These are phyloP conservation scores for Anniella stebbinsi DNA, from an alignment of 2,797 vertebrate genomes.

Conservation along the genomic window DNA sequence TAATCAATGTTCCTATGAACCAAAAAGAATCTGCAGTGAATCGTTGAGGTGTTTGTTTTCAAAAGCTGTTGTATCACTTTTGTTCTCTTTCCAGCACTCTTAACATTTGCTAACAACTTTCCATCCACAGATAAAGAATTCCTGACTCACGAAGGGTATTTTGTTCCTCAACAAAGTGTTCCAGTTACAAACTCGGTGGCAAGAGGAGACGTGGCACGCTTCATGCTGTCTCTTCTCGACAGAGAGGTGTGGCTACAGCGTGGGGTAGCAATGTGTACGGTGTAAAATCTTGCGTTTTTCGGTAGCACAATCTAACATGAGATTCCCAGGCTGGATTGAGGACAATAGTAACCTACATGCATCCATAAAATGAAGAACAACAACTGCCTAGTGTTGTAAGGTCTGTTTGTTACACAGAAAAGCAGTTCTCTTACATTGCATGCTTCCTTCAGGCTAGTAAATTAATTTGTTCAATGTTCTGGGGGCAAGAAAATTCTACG, in stretches of 20 bases:
- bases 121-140: constrained; percentile 79
- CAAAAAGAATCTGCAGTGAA: neutral
- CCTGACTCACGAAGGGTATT: constrained; percentile 81
- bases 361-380: neutral
- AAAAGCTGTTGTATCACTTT: neutral
- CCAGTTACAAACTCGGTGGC: constrained; percentile 67
- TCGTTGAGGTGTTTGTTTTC: neutral
- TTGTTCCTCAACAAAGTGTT: constrained; percentile 74
- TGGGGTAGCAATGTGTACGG: constrained; percentile 74
- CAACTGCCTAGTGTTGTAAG: neutral
- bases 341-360: neutral
- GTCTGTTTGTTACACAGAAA: neutral
- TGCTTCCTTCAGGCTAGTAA: neutral
- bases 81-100: neutral
- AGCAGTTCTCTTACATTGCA: neutral
- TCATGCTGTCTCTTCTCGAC: constrained; percentile 82
- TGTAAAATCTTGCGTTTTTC: neutral
- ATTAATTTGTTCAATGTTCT: neutral
- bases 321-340: neutral
- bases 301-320: fast-evolving
- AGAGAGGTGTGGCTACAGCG: constrained; percentile 80
- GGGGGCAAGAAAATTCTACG: neutral
- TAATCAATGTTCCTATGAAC: neutral
- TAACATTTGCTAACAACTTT: constrained; percentile 14
- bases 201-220: constrained; percentile 80